Conservation (phyloP, 2,113 vertebrate species). For the Rhinolophus sinicus region DNA sequence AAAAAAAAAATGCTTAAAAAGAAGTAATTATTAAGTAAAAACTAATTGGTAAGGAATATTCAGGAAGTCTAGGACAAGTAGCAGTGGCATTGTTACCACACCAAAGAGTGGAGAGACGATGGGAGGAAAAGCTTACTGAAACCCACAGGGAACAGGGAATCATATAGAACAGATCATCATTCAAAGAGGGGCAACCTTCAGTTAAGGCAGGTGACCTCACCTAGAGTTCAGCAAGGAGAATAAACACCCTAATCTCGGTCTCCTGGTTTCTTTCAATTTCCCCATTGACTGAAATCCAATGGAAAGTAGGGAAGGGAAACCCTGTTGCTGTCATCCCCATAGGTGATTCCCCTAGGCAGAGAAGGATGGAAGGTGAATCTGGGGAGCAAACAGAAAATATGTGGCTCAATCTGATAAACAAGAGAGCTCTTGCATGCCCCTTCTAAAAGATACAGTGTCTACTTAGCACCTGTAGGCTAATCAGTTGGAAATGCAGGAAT, state of each 20-base stretch:
- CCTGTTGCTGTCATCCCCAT: neutral
- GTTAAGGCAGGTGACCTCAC: neutral
- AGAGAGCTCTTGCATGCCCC: neutral
- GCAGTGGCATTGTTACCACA: neutral
- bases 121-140: neutral
- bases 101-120: neutral
- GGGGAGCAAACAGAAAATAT: neutral
- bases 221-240: neutral
- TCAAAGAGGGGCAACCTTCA: neutral
- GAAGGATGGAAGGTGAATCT: neutral
- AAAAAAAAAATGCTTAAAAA: neutral
- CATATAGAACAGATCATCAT: neutral
- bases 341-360: neutral
- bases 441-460: neutral
- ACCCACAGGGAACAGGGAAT: neutral
- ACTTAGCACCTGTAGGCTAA: neutral
- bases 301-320: neutral
- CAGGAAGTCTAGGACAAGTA: neutral
- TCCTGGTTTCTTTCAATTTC: neutral
- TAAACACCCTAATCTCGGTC: neutral
- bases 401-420: neutral
- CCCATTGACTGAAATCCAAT: neutral
- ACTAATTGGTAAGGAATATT: neutral
- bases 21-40: neutral
- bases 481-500: neutral